phyloP scores from a whole-genome alignment of 2,888 invertebrate genomes.

The Mylabris sibirica region DNA sequence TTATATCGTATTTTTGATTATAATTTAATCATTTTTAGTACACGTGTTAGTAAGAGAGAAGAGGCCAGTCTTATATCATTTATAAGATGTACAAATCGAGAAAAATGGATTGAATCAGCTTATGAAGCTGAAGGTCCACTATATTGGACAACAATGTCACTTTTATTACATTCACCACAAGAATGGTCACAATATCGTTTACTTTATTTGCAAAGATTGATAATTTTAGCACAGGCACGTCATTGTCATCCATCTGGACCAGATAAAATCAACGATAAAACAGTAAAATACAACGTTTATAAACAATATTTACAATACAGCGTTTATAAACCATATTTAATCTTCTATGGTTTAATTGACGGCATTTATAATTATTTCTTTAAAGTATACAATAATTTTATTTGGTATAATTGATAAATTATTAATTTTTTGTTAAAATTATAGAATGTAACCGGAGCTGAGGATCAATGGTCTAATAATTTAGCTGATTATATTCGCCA shows the following conservation, averaged over 20 bases:
- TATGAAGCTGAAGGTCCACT: constrained; percentile 92
- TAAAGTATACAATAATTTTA: constrained; percentile 67
- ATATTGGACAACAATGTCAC: constrained; percentile 84
- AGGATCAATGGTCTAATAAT: constrained; percentile 88
- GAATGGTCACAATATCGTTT: constrained; percentile 79
- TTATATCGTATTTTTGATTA: neutral
- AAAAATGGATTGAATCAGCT: constrained; percentile 79
- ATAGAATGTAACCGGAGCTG: constrained; percentile 74
- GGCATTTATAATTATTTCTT: constrained; percentile 85
- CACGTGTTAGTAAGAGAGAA: constrained; percentile 79
- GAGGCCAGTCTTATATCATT: constrained; percentile 78
- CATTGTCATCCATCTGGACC: constrained; percentile 71
- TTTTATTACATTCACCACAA: constrained; percentile 78
- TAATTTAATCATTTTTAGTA: constrained; percentile 60
- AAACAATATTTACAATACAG: constrained; percentile 83
- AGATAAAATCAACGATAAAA: constrained; percentile 64
- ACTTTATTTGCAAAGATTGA: constrained; percentile 77
- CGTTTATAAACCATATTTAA: constrained; percentile 84
- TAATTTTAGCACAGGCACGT: constrained; percentile 81
- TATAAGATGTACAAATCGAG: constrained; percentile 69
- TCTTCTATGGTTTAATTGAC: constrained; percentile 87
- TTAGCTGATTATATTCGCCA: constrained; percentile 93
- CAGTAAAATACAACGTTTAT: constrained; percentile 77
- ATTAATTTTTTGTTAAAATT: constrained; percentile 37
- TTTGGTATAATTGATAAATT: neutral